A percentile compares a stretch with the other conserved stretches of the same genome.
Conservation (phyloP, 2,113 vertebrate species). For the Emydura subglobosa region DNA sequence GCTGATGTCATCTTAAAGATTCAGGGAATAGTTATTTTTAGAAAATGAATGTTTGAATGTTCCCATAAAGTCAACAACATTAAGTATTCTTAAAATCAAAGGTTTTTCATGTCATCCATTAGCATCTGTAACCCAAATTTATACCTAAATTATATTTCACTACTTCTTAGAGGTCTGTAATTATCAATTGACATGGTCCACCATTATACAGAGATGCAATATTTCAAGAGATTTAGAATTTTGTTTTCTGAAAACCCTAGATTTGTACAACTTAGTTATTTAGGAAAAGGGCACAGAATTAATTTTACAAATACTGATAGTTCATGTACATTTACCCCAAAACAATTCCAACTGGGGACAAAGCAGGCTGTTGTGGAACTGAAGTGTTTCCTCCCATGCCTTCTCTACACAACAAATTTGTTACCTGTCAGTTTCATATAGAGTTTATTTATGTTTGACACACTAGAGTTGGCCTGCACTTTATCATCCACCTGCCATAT, state of each 20-base stretch:
- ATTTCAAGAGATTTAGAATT: conserved; percentile 21
- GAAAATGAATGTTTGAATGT: not conserved
- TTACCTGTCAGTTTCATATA: conserved; percentile 63
- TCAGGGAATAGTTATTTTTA: not conserved
- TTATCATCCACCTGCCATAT: conserved; percentile 78
- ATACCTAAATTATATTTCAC: conserved; percentile 19
- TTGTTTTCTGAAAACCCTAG: not conserved
- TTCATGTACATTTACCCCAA: conserved; percentile 9
- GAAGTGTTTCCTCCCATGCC: conserved; percentile 69
- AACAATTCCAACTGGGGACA: conserved; percentile 12
- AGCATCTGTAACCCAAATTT: conserved; percentile 50
- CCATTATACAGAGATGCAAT: not conserved
- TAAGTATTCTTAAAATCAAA: not conserved
- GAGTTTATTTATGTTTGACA: conserved; percentile 79
- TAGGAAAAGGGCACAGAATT: not conserved
- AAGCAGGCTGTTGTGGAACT: conserved; percentile 35
- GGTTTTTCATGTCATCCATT: conserved; percentile 22
- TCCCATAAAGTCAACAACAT: conserved; percentile 4
- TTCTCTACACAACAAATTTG: conserved; percentile 76
- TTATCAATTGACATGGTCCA: conserved; percentile 18
- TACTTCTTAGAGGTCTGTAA: conserved; percentile 45
- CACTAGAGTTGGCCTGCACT: conserved; percentile 72
- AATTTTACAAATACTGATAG: not conserved
- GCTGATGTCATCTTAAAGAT: not conserved
- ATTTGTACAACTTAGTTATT: not conserved